These are phyloP conservation scores for Yponomeuta plumbellus DNA, from an alignment of 2,888 invertebrate genomes.

Conservation along the genomic window DNA sequence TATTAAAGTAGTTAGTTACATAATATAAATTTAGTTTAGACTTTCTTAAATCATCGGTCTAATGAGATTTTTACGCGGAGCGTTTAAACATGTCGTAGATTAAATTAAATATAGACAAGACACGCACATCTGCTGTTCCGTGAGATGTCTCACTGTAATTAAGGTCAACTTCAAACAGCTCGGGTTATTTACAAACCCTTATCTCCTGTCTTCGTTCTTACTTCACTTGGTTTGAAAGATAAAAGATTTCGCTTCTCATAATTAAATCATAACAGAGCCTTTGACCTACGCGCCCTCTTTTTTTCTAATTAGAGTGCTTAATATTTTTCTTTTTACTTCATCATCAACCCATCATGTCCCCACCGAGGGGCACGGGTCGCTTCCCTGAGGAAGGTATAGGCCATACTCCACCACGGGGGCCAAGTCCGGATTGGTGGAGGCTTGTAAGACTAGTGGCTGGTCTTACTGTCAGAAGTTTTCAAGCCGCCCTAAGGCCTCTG, in stretches of 20 bases:
- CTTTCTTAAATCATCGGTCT: neutral
- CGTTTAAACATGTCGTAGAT: neutral
- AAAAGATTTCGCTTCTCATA: conserved; percentile 1
- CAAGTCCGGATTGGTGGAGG: too few species aligned
- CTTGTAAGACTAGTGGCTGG: too few species aligned
- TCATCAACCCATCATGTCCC: too few species aligned
- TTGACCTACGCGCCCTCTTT: neutral
- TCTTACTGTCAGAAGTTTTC: too few species aligned
- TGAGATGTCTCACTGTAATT: conserved; percentile 41
- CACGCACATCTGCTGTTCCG: conserved; percentile 28
- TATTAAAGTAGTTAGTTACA: too few species aligned
- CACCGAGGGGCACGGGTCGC: too few species aligned
- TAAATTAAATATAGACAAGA: conserved; percentile 5
- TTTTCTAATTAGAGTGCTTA: neutral
- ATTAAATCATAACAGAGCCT: neutral
- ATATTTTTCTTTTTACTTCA: too few species aligned
- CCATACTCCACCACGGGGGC: too few species aligned
- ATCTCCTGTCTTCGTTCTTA: conserved; percentile 1
- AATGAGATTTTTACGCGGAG: neutral
- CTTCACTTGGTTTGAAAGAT: neutral
- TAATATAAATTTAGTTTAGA: too few species aligned
- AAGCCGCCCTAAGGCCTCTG: too few species aligned
- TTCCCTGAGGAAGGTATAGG: too few species aligned
- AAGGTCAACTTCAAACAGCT: conserved; percentile 33
- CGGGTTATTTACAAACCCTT: neutral